phyloP scores from a whole-genome alignment of 23 tunicate genomes.

The Oikopleura vanhoeffeni region DNA sequence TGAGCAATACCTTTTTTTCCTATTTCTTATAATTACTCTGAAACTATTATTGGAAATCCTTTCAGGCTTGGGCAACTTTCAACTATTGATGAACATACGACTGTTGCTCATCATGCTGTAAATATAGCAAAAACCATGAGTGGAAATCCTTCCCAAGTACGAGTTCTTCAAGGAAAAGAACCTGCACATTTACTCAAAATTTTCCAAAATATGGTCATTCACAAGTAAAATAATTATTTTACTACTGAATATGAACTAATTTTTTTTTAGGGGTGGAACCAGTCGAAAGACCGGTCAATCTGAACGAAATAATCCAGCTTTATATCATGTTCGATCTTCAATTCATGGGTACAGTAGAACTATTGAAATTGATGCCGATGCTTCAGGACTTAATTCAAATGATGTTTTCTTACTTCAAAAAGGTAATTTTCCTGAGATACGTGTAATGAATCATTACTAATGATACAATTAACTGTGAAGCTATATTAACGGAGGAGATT shows the following conservation, averaged over 20 bases:
- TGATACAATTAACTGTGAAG: too few species aligned
- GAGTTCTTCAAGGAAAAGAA: conserved; percentile 73
- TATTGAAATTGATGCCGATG: not conserved
- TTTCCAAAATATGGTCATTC: conserved; percentile 40
- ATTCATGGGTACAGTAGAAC: conserved; percentile 9
- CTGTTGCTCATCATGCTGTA: conserved; percentile 81
- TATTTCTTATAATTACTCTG: too few species aligned
- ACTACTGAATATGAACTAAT: not conserved
- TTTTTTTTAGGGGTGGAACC: conserved; percentile 4
- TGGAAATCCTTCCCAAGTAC: conserved; percentile 70
- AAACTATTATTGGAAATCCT: too few species aligned
- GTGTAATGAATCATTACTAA: too few species aligned
- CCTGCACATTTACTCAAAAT: conserved; percentile 60
- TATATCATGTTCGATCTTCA: not conserved
- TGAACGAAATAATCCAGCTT: not conserved
- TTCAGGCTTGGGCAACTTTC: not conserved
- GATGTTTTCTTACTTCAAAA: conserved; percentile 42
- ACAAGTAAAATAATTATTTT: not conserved
- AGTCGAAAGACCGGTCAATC: not conserved
- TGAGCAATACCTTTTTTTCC: too few species aligned
- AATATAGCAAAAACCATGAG: conserved; percentile 57
- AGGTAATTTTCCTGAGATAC: too few species aligned
- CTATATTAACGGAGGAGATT: not conserved
- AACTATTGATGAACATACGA: conserved; percentile 16
- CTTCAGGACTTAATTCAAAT: conserved; percentile 61